Conservation (phyloP, 2,113 vertebrate species). For the Hystrix cristata region DNA sequence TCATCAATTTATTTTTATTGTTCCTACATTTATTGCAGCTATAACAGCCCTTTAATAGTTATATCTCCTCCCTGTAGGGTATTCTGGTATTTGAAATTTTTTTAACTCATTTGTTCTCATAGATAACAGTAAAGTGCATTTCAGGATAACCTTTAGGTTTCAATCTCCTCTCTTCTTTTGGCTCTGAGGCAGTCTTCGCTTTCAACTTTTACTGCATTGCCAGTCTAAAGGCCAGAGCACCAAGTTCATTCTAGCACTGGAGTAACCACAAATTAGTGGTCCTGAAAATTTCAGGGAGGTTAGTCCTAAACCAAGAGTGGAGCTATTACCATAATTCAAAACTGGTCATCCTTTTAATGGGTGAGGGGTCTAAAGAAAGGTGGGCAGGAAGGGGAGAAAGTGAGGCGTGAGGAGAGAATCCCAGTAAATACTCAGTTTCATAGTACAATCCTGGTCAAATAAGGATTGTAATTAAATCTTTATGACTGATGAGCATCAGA, state of each 20-base stretch:
- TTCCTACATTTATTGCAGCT: constrained; percentile 94
- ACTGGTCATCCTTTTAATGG: constrained; percentile 84
- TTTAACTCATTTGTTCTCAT: constrained; percentile 95
- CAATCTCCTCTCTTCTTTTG: constrained; percentile 91
- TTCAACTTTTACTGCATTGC: constrained; percentile 92
- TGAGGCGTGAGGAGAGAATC: constrained; percentile 48
- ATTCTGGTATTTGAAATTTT: constrained; percentile 96
- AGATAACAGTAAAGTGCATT: constrained; percentile 94
- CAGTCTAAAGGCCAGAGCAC: constrained; percentile 91
- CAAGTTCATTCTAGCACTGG: constrained; percentile 88
- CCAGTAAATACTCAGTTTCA: constrained; percentile 83
- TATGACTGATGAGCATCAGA: constrained; percentile 82
- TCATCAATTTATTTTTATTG: constrained; percentile 96
- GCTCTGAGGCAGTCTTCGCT: constrained; percentile 89
- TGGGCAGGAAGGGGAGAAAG: constrained; percentile 52
- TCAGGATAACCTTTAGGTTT: constrained; percentile 93
- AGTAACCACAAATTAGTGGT: constrained; percentile 91
- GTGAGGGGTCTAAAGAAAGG: constrained; percentile 32
- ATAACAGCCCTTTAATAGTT: constrained; percentile 95
- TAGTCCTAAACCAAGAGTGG: constrained; percentile 85
- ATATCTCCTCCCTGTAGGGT: constrained; percentile 95
- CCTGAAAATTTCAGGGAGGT: constrained; percentile 91
- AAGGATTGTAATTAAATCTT: constrained; percentile 86
- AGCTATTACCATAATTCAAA: constrained; percentile 88
- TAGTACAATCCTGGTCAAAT: constrained; percentile 83